These are phyloP conservation scores for Oncorhynchus gorbuscha DNA, from an alignment of 2,113 vertebrate genomes.

Conservation along the genomic window DNA sequence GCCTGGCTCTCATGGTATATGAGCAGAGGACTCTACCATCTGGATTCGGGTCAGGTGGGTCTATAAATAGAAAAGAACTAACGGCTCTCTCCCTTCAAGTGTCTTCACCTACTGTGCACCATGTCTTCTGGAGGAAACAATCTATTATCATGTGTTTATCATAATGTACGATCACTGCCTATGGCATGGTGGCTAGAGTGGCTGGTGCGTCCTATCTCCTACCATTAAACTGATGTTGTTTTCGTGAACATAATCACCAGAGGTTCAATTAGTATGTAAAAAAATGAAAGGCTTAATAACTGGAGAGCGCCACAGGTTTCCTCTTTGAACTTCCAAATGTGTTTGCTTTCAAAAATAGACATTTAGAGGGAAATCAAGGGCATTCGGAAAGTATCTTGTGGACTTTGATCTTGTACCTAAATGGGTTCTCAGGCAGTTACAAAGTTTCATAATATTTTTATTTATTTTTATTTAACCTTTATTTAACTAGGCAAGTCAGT, in stretches of 20 bases:
- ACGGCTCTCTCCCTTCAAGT: background rate
- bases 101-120: background rate
- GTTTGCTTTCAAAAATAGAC: constrained; percentile 25
- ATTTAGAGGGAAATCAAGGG: background rate
- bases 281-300: constrained; percentile 36
- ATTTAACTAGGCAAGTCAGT: too few relatives aligned
- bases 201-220: background rate
- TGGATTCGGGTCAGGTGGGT: constrained; percentile 21
- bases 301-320: constrained; percentile 30
- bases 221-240: constrained; percentile 11
- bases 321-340: constrained; percentile 42
- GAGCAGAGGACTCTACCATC: background rate
- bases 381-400: background rate
- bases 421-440: background rate
- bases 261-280: constrained; percentile 54
- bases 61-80: constrained; percentile 11
- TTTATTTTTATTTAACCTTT: too few relatives aligned
- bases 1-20: background rate
- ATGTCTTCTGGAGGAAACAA: background rate
- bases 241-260: constrained; percentile 36
- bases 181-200: background rate
- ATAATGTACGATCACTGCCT: background rate
- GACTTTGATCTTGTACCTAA: background rate
- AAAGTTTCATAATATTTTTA: too few relatives aligned
- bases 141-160: background rate